Evolutionary conservation across 92 coral and sea anemone genomes (phyloP), one percentile per base, ranked within the genome.

Genomic region (Pocillopora grandis): DNA sequence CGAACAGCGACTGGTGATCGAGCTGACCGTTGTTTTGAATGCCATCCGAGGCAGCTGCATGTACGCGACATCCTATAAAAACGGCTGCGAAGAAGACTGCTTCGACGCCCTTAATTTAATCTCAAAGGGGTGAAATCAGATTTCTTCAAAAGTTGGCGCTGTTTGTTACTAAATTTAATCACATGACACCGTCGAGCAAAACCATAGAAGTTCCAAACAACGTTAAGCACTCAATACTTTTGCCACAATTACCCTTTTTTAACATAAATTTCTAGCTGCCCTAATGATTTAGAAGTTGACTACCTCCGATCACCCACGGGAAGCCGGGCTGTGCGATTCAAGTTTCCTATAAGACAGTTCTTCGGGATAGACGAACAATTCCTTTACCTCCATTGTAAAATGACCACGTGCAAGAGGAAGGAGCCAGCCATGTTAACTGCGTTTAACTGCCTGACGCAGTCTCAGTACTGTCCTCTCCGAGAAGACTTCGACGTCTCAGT

Each of bases 341-440:
- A 37, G 19, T 81, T 81, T 58, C 12, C 12, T 12, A 71, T 81
- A 4, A 35, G 58, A 18, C 85, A 81, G 58, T 81, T 11, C 56
- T 81, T 81, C 71, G 85, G 77, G 36, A 14, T 69, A 0, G 35
- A 18, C 2, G 73, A 81, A 61, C 85, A 69, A 20, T 81, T 81
- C 77, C 77, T 81, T 8, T 81, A 33, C 37, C 85, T 81, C 20
- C 85, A 81, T 57, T 81, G 85, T 12, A 58, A 27, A 18, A 42
- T 81, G 16, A 81, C 75, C 36, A 58, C 68, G 12, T 81, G 85
- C 36, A 19, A 31, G 37, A 10, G 67, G 33, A 69, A 81, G 9
- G 77, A 58, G 14, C 33, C 13, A 11, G 77, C 75, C 11, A n/a
- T 55, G 2, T 58, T 60, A 31, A n/a, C n/a, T 31, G 36, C 27